A percentile compares a stretch with the other conserved stretches of the same genome.
phyloP scores from a whole-genome alignment of 2,888 invertebrate genomes.

The Cremastinae sp. region DNA sequence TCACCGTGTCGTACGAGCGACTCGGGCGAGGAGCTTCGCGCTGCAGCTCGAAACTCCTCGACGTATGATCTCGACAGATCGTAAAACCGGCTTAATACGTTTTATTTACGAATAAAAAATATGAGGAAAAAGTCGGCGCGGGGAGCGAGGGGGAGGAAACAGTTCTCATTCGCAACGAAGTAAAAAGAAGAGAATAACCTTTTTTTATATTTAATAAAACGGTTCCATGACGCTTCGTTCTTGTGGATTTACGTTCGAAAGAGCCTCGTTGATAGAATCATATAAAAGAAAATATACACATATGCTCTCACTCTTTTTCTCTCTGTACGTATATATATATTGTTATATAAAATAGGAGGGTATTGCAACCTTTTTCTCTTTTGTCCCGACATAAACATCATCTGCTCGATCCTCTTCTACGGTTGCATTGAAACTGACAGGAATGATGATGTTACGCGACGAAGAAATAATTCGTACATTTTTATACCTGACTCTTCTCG shows the following conservation, averaged over 20 bases:
- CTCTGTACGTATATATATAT: not conserved
- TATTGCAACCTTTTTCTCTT: no score
- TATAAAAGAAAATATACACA: not conserved
- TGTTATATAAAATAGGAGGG: not conserved
- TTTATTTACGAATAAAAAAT: slow-evolving; percentile 40
- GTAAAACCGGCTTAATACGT: slow-evolving; percentile 41
- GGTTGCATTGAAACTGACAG: no score
- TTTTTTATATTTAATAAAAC: slow-evolving; percentile 19
- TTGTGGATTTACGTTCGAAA: not conserved
- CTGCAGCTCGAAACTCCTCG: slow-evolving; percentile 6
- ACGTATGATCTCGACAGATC: slow-evolving; percentile 43
- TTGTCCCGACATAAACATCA: no score
- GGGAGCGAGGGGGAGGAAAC: not conserved
- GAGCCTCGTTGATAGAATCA: no score
- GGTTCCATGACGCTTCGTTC: slow-evolving; percentile 1
- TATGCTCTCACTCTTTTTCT: no score
- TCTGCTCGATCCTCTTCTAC: no score
- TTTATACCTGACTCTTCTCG: no score
- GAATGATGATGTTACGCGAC: no score
- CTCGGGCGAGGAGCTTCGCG: slow-evolving; percentile 13
- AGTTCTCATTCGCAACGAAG: slow-evolving; percentile 5
- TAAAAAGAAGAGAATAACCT: not conserved
- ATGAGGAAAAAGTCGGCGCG: no score
- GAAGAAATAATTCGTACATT: no score
- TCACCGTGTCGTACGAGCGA: no score